phyloP scores from a whole-genome alignment of 2,888 invertebrate species.

The Acleris laterana region DNA sequence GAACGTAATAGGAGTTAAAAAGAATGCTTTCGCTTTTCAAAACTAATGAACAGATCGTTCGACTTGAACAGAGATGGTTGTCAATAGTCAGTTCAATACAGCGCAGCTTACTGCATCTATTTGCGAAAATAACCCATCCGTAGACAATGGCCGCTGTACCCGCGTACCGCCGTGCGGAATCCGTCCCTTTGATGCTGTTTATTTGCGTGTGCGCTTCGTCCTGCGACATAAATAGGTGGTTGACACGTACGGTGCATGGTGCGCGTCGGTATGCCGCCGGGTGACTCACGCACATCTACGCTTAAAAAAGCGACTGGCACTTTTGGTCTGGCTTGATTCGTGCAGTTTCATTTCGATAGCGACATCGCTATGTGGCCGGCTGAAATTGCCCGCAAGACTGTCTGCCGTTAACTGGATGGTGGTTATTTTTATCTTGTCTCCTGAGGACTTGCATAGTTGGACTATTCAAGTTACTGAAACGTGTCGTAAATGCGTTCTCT shows the following conservation, averaged over 20 bases:
- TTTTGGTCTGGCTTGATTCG: constrained; percentile 56
- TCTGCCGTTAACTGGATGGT: constrained; percentile 36
- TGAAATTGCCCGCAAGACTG: constrained; percentile 49
- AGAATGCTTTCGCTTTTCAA: background rate
- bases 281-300: constrained; percentile 70
- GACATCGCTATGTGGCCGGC: constrained; percentile 41
- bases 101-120: constrained; percentile 56
- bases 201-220: constrained; percentile 80
- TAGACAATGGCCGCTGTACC: constrained; percentile 81
- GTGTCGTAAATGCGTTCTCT: too few relatives aligned
- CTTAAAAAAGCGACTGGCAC: constrained; percentile 63
- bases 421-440: constrained; percentile 5
- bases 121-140: constrained; percentile 80
- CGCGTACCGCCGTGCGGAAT: constrained; percentile 70
- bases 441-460: too few relatives aligned
- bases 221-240: constrained; percentile 83
- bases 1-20: background rate
- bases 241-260: constrained; percentile 78
- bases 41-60: too few relatives aligned
- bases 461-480: too few relatives aligned
- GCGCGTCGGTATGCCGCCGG: constrained; percentile 69
- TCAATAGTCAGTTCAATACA: constrained; percentile 22
- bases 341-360: constrained; percentile 51
- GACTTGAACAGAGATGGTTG: background rate
- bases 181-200: constrained; percentile 82